These are phyloP conservation scores for Pristiophorus japonicus DNA, from an alignment of 2,113 vertebrate species.

Conservation along the genomic window DNA sequence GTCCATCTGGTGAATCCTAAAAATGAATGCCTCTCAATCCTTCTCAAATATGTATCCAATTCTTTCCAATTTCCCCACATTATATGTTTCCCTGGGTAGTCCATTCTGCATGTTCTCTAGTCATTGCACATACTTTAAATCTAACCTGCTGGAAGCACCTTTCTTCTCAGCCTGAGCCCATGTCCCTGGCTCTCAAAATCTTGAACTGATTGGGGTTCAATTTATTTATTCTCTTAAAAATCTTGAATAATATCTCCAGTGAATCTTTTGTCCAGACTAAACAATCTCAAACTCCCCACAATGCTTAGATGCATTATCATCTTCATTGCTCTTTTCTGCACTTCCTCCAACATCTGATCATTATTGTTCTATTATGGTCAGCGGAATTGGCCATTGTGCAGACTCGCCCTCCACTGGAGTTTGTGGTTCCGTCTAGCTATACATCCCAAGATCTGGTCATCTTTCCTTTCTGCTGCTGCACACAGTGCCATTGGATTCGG, in stretches of 20 bases:
- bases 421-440: too few relatives aligned
- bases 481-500: background rate
- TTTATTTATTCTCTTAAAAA: background rate
- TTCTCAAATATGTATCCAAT: constrained; percentile 16
- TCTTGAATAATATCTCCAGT: background rate
- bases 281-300: background rate
- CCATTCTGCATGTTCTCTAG: background rate
- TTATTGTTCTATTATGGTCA: background rate
- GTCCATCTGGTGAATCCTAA: background rate
- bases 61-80: constrained; percentile 26
- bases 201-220: background rate
- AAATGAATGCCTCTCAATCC: background rate
- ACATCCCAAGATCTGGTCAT: too few relatives aligned
- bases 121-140: background rate
- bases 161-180: background rate
- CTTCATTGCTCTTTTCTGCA: background rate
- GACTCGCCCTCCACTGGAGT: background rate
- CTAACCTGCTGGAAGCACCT: background rate
- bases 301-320: background rate
- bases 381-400: background rate
- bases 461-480: background rate
- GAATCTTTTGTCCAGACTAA: background rate
- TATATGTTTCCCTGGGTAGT: background rate
- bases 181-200: background rate
- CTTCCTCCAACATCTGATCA: background rate